Percentiles rank a stretch among this genome's conserved stretches.
Evolutionary conservation across 2,888 invertebrate genomes (phyloP).

Genomic region (Eilema caniola): DNA sequence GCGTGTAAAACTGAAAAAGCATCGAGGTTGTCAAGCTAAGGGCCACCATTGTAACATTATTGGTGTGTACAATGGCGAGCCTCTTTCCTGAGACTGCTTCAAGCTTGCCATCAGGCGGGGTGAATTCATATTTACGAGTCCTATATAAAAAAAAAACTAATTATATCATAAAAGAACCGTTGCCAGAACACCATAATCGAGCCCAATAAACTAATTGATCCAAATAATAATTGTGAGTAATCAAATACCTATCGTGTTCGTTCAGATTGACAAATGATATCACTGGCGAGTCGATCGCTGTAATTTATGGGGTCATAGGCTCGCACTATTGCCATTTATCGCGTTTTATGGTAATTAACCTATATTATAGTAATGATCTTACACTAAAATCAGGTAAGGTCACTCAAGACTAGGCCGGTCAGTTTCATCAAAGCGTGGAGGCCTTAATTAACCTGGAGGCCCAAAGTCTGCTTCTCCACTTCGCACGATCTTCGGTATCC

Average conservation of each 20-base stretch:
- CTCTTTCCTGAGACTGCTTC: too few relatives aligned
- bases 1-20: too few relatives aligned
- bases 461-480: not conserved
- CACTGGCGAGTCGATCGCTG: constrained; percentile 50
- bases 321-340: constrained; percentile 29
- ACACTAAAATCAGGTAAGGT: not conserved
- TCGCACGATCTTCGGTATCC: not conserved
- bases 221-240: constrained; percentile 30
- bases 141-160: too few relatives aligned
- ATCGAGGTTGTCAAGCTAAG: too few relatives aligned
- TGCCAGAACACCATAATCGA: not conserved
- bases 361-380: not conserved
- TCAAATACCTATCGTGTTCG: constrained; percentile 23
- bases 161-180: too few relatives aligned
- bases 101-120: too few relatives aligned
- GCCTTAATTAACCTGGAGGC: not conserved
- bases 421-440: not conserved
- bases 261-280: constrained; percentile 48
- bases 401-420: not conserved
- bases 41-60: too few relatives aligned
- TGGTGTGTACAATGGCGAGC: too few relatives aligned
- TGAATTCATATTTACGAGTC: too few relatives aligned
- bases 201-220: constrained; percentile 28
- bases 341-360: constrained; percentile 16
- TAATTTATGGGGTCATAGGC: constrained; percentile 55